phyloP scores from a whole-genome alignment of 2,888 invertebrate species.

The Halocaridina rubra region DNA sequence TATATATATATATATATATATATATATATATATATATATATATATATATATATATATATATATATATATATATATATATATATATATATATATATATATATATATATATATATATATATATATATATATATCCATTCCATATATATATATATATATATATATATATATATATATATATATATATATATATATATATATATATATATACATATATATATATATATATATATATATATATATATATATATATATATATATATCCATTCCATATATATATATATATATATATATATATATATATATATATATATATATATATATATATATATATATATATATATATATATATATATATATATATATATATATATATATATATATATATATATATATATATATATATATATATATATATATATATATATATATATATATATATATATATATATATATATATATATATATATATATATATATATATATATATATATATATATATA shows the following conservation, averaged over 20 bases:
- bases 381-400: not conserved
- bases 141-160: not conserved
- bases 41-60: not conserved
- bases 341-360: not conserved
- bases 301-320: conserved; percentile 1
- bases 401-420: not conserved
- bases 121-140: no score
- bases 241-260: not conserved
- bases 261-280: no score
- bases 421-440: not conserved
- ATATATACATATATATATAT: no score
- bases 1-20: not conserved
- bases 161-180: not conserved
- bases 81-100: not conserved
- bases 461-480: not conserved
- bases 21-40: not conserved
- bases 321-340: not conserved
- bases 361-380: not conserved
- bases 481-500: not conserved
- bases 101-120: not conserved
- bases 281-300: not conserved
- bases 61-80: not conserved
- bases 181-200: not conserved
- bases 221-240: no score
- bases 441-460: not conserved